A percentile compares a stretch with the other conserved stretches of the same genome.
Evolutionary conservation across 1,140 invertebrate genomes (phyloP).

Genomic region (Diachasmimorpha longicaudata): DNA sequence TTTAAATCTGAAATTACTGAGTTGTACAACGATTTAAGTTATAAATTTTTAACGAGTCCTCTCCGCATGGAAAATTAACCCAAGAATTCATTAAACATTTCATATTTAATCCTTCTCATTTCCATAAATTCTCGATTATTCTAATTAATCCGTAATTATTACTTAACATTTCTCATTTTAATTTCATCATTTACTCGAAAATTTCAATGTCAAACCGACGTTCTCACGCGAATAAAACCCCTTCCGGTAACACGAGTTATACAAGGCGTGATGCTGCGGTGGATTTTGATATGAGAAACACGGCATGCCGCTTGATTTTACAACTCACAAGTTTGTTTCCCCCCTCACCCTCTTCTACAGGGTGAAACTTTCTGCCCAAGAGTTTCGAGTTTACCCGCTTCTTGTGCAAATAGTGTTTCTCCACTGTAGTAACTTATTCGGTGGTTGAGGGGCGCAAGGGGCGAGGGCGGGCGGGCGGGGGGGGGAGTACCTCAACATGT

Average conservation of each 20-base stretch:
- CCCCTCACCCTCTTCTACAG: background rate
- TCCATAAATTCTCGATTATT: too few species aligned
- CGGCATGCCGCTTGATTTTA: slow-evolving; percentile 40
- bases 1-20: too few species aligned
- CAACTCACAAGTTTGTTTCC: slow-evolving; percentile 35
- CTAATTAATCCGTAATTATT: too few species aligned
- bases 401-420: slow-evolving; percentile 43
- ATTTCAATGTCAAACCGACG: background rate
- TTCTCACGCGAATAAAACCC: background rate
- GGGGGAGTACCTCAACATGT: slow-evolving; percentile 16
- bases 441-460: too few species aligned
- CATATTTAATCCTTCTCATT: too few species aligned
- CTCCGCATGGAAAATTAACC: too few species aligned
- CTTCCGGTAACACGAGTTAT: background rate
- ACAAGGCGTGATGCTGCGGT: slow-evolving; percentile 16
- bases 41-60: too few species aligned
- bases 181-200: background rate
- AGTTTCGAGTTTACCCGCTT: slow-evolving; percentile 42
- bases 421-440: slow-evolving; percentile 38
- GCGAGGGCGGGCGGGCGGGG: too few species aligned
- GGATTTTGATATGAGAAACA: slow-evolving; percentile 35
- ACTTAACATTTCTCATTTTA: too few species aligned
- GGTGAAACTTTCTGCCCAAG: slow-evolving; percentile 36
- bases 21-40: too few species aligned
- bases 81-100: too few species aligned